Evolutionary conservation across 1,140 invertebrate species (phyloP).

Genomic region (Olivierus martensii): DNA sequence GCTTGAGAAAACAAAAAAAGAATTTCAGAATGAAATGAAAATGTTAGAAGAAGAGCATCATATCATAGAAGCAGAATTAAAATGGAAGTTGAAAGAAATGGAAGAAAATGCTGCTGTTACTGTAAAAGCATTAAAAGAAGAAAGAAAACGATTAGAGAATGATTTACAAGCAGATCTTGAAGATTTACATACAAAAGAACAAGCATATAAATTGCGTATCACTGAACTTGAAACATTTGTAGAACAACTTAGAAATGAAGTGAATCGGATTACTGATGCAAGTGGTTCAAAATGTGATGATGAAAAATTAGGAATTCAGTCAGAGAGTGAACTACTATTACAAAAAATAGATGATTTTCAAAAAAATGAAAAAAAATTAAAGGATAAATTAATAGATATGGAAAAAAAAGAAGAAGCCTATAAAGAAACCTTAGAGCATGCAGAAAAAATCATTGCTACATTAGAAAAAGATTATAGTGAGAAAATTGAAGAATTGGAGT

Average conservation of each 20-base stretch:
- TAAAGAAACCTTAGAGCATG: slow-evolving; percentile 53
- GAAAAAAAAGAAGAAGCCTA: slow-evolving; percentile 50
- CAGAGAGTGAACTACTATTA: slow-evolving; percentile 1
- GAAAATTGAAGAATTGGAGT: slow-evolving; percentile 29
- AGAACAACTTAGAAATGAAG: slow-evolving; percentile 8
- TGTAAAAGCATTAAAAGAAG: slow-evolving; percentile 10
- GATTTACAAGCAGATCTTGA: slow-evolving; percentile 37
- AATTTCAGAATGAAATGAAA: slow-evolving; percentile 9
- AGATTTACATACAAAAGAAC: slow-evolving; percentile 13
- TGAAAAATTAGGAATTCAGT: neutral
- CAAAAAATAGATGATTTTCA: slow-evolving; percentile 5
- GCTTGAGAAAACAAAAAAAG: slow-evolving; percentile 1
- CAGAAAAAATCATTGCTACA: slow-evolving; percentile 54
- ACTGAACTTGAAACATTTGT: slow-evolving; percentile 12
- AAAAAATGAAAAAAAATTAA: slow-evolving; percentile 18
- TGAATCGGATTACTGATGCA: slow-evolving; percentile 6
- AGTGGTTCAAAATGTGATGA: neutral
- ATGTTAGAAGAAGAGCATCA: slow-evolving; percentile 15
- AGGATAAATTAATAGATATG: slow-evolving; percentile 42
- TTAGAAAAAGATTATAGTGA: slow-evolving; percentile 48
- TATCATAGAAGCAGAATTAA: slow-evolving; percentile 15
- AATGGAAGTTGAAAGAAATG: slow-evolving; percentile 14
- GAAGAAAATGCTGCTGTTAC: slow-evolving; percentile 13
- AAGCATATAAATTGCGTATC: slow-evolving; percentile 13
- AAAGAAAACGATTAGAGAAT: slow-evolving; percentile 24